phyloP scores from a whole-genome alignment of 2,113 vertebrate genomes.

The Lota lota region DNA sequence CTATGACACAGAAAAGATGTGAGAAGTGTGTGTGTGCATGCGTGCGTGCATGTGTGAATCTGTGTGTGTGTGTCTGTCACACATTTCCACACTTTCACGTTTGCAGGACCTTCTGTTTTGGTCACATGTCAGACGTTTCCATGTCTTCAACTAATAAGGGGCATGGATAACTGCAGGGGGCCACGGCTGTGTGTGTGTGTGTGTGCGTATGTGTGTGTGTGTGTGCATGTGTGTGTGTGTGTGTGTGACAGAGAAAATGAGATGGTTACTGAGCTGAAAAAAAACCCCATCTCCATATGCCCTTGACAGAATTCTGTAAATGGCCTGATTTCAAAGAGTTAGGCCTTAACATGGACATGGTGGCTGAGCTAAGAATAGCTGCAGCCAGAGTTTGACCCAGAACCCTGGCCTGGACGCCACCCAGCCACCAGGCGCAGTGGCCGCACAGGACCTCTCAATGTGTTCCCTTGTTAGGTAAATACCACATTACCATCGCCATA shows the following conservation, averaged over 20 bases:
- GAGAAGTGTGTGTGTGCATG: background rate
- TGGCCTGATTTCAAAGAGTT: slow-evolving; percentile 46
- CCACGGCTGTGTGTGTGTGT: too few relatives aligned
- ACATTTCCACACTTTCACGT: slow-evolving; percentile 50
- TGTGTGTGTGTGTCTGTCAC: slow-evolving; percentile 21
- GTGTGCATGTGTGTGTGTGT: too few relatives aligned
- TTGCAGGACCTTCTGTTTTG: slow-evolving; percentile 42
- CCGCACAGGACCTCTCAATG: slow-evolving; percentile 53
- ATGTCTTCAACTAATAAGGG: slow-evolving; percentile 48
- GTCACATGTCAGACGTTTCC: slow-evolving; percentile 62
- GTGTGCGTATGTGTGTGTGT: too few relatives aligned
- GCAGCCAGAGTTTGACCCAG: slow-evolving; percentile 52
- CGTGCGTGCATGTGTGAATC: slow-evolving; percentile 7
- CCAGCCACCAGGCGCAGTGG: background rate
- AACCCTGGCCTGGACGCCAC: slow-evolving; percentile 24
- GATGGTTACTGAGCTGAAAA: slow-evolving; percentile 39
- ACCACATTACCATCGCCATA: background rate
- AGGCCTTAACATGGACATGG: slow-evolving; percentile 71
- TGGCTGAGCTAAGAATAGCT: slow-evolving; percentile 67
- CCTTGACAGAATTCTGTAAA: slow-evolving; percentile 56
- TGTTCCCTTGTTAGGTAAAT: slow-evolving; percentile 69
- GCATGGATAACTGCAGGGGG: slow-evolving; percentile 11
- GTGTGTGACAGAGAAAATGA: slow-evolving; percentile 30
- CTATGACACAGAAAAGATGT: slow-evolving; percentile 31
- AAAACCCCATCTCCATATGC: slow-evolving; percentile 45